A percentile compares a stretch with the other conserved stretches of the same genome.
Evolutionary conservation across 2,797 vertebrate species (phyloP).

Genomic region (Eleutherodactylus coqui): DNA sequence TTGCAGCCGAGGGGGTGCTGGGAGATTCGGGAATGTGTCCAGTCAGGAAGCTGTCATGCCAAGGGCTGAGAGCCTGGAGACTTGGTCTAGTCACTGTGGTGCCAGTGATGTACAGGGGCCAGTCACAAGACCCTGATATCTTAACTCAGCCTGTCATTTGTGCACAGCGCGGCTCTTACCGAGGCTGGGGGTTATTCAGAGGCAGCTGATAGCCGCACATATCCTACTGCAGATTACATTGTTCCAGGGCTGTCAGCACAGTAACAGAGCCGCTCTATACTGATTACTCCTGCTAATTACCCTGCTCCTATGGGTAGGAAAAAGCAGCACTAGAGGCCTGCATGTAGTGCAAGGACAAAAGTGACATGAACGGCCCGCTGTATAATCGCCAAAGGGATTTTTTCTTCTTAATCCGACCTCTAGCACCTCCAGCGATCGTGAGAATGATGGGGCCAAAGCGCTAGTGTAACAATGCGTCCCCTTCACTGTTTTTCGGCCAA

Average conservation of each 20-base stretch:
- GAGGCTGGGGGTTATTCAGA: not conserved
- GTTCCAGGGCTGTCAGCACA: not conserved
- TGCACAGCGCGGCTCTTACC: not conserved
- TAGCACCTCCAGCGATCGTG: no score
- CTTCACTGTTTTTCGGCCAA: no score
- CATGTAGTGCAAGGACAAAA: not conserved
- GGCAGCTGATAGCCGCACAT: not conserved
- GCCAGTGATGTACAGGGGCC: slow-evolving; percentile 72
- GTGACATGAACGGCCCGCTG: no score
- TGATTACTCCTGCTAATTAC: not conserved
- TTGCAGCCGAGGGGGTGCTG: slow-evolving; percentile 63
- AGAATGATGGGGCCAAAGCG: no score
- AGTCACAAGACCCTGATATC: slow-evolving; percentile 63
- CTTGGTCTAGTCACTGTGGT: slow-evolving; percentile 75
- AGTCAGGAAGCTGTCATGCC: slow-evolving; percentile 72
- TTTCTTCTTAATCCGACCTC: no score
- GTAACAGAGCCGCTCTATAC: not conserved
- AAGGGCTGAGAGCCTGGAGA: slow-evolving; percentile 72
- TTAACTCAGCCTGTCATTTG: slow-evolving; percentile 64
- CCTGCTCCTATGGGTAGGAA: not conserved
- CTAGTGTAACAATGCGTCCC: no score
- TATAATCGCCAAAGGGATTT: no score
- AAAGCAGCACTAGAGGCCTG: not conserved
- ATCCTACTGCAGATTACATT: slow-evolving; percentile 28
- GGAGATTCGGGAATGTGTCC: slow-evolving; percentile 60